Conservation (phyloP, 2,113 vertebrate species). For the Cavia porcellus region DNA sequence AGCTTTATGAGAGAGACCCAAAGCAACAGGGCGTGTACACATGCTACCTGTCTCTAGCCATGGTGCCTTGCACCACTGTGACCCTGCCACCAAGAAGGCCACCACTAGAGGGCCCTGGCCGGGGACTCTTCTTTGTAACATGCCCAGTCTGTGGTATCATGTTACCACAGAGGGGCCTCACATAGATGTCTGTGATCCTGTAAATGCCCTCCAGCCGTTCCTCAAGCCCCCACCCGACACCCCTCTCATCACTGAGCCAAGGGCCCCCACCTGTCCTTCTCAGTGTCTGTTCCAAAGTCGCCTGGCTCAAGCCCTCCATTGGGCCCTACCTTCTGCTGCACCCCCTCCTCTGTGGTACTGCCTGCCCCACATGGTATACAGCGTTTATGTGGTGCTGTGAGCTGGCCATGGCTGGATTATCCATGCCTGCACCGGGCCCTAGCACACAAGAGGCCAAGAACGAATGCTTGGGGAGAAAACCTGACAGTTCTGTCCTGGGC, state of each 20-base stretch:
- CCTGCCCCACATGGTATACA: neutral
- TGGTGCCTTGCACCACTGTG: neutral
- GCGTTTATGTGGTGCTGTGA: no score
- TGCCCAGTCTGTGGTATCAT: neutral
- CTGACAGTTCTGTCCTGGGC: neutral
- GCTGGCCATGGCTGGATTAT: neutral
- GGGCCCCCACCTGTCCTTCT: no score
- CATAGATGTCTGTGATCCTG: neutral
- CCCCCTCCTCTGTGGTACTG: neutral
- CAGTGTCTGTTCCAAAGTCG: no score
- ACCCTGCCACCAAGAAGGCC: neutral
- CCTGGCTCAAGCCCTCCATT: no score
- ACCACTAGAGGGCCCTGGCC: neutral
- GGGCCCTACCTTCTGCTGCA: no score
- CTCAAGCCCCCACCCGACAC: neutral
- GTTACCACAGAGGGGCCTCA: neutral
- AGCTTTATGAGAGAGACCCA: neutral
- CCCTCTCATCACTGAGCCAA: no score
- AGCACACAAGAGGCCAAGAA: no score
- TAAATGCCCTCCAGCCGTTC: neutral
- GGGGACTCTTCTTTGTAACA: neutral
- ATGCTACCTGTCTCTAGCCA: neutral
- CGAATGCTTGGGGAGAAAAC: neutral
- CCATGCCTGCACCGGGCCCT: neutral
- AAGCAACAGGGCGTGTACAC: neutral